Evolutionary conservation across 2,113 vertebrate genomes (phyloP).

Genomic region (Bombycilla garrulus): DNA sequence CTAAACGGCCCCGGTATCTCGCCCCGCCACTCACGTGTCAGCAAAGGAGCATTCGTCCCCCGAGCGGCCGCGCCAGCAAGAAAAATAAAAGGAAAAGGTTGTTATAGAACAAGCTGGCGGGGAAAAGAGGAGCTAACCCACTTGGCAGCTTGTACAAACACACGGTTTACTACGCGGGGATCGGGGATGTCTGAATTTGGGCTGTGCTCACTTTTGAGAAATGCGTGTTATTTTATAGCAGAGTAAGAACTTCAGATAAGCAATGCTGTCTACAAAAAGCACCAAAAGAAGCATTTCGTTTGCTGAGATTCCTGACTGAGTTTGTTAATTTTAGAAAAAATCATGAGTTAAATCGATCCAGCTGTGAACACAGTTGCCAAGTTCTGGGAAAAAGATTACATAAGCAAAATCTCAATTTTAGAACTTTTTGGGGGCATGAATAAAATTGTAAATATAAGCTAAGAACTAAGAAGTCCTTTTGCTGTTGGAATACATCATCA

Average conservation of each 20-base stretch:
- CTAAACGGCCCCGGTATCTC: fast-evolving
- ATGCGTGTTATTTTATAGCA: neutral
- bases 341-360: neutral
- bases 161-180: fast-evolving
- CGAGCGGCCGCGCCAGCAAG: neutral
- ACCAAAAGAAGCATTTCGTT: neutral
- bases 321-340: neutral
- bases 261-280: neutral
- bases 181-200: neutral
- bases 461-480: neutral
- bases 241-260: neutral
- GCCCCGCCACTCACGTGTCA: fast-evolving
- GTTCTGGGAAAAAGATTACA: neutral
- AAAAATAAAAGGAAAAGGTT: neutral
- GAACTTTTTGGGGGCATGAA: neutral
- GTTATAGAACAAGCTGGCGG: neutral
- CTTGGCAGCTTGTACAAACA: neutral
- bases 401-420: neutral
- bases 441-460: neutral
- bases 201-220: neutral
- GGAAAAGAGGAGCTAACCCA: neutral
- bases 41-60: neutral
- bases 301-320: neutral
- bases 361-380: neutral
- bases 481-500: neutral